These are phyloP conservation scores for Neocloeon triangulifer DNA, from an alignment of 1,140 invertebrate genomes.

Conservation along the genomic window DNA sequence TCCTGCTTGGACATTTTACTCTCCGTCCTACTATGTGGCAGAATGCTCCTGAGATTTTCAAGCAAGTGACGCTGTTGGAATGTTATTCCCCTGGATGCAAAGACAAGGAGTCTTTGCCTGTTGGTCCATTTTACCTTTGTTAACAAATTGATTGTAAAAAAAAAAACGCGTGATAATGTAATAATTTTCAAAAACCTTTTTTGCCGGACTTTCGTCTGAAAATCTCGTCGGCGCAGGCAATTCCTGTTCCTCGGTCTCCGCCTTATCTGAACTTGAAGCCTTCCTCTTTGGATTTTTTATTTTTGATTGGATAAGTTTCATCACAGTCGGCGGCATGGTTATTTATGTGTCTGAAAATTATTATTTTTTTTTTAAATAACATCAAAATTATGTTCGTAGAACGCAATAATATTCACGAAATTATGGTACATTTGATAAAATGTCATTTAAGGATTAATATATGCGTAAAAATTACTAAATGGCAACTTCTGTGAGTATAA, in stretches of 20 bases:
- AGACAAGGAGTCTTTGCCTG: constrained; percentile 74
- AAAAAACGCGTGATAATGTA: too few species aligned
- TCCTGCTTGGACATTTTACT: constrained; percentile 44
- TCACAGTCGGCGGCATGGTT: too few species aligned
- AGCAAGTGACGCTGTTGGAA: constrained; percentile 83
- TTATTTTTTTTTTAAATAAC: too few species aligned
- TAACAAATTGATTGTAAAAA: too few species aligned
- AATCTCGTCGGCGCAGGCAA: constrained; percentile 15
- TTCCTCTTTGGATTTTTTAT: constrained; percentile 13
- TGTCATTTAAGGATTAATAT: too few species aligned
- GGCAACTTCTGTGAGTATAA: too few species aligned
- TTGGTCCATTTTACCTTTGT: constrained; percentile 74
- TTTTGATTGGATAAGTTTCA: constrained; percentile 10
- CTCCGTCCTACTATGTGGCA: constrained; percentile 88
- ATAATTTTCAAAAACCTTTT: constrained; percentile 18
- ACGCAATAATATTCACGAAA: too few species aligned
- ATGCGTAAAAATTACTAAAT: too few species aligned
- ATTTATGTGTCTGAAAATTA: too few species aligned
- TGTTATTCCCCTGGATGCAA: constrained; percentile 78
- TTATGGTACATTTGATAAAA: too few species aligned
- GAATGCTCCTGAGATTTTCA: constrained; percentile 74
- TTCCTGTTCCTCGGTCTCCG: constrained; percentile 8
- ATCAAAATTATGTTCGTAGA: too few species aligned
- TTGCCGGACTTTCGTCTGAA: constrained; percentile 20
- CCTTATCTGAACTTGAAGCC: constrained; percentile 8